These are phyloP conservation scores for Orius insidiosus DNA, from an alignment of 1,140 invertebrate genomes.

Conservation along the genomic window DNA sequence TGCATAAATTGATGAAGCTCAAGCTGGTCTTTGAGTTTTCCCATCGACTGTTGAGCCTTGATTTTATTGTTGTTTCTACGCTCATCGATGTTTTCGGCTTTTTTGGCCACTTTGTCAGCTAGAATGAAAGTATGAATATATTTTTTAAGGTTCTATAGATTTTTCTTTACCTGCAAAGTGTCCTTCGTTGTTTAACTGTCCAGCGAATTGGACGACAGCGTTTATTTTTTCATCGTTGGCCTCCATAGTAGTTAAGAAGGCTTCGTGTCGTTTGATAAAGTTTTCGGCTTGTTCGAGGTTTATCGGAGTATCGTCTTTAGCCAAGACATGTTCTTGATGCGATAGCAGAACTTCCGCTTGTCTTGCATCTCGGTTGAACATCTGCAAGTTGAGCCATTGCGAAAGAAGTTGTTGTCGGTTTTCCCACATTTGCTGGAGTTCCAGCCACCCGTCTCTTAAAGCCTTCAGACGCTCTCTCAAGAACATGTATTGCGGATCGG, in stretches of 20 bases:
- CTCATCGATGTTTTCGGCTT: slow-evolving; percentile 85
- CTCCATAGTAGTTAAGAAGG: slow-evolving; percentile 98
- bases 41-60: slow-evolving; percentile 76
- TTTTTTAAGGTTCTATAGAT: background rate
- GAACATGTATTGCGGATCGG: slow-evolving; percentile 99
- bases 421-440: slow-evolving; percentile 98
- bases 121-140: slow-evolving; percentile 21
- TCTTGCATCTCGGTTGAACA: slow-evolving; percentile 89
- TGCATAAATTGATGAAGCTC: slow-evolving; percentile 92
- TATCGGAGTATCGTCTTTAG: slow-evolving; percentile 86
- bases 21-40: slow-evolving; percentile 84
- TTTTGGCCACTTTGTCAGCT: slow-evolving; percentile 87
- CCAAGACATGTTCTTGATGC: slow-evolving; percentile 90
- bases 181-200: slow-evolving; percentile 69
- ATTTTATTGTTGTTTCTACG: slow-evolving; percentile 79
- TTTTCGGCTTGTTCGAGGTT: slow-evolving; percentile 96
- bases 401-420: slow-evolving; percentile 88
- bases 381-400: slow-evolving; percentile 85
- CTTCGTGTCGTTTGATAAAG: slow-evolving; percentile 91
- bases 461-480: slow-evolving; percentile 89
- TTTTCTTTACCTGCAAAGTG: slow-evolving; percentile 39
- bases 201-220: slow-evolving; percentile 80
- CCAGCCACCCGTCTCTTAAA: slow-evolving; percentile 95
- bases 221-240: slow-evolving; percentile 99
- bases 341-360: slow-evolving; percentile 95